phyloP scores from a whole-genome alignment of 2,113 vertebrate species.

The Nycticryphes semicollaris region DNA sequence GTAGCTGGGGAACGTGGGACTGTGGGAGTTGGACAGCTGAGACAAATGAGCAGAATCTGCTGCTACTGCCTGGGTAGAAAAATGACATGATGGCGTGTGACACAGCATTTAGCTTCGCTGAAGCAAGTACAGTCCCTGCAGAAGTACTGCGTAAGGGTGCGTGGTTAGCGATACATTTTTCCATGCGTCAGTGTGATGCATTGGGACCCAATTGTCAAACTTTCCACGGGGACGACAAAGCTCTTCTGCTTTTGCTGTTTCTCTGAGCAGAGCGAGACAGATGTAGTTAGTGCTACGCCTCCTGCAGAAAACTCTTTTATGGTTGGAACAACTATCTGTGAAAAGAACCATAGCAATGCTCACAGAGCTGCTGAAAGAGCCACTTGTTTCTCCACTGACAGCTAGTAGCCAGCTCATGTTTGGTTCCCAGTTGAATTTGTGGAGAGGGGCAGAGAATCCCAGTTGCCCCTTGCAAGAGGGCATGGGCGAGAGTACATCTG shows the following conservation, averaged over 20 bases:
- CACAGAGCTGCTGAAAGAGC: background rate
- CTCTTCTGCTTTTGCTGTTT: background rate
- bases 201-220: background rate
- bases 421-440: background rate
- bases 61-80: background rate
- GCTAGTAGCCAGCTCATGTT: background rate
- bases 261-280: background rate
- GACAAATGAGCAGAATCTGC: background rate
- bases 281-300: background rate
- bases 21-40: background rate
- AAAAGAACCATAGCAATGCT: background rate
- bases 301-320: background rate
- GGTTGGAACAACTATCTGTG: background rate
- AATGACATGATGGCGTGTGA: background rate
- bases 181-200: background rate
- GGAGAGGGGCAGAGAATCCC: background rate
- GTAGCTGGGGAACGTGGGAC: background rate
- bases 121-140: background rate
- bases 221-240: background rate
- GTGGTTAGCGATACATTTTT: background rate
- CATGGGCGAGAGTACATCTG: background rate
- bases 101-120: background rate
- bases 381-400: background rate
- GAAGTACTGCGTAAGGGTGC: accelerated
- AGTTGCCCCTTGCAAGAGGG: background rate